Percentiles rank a stretch among this genome's conserved stretches.
Evolutionary conservation across 1,140 invertebrate species (phyloP).

Genomic region (Dreissena rostriformis): DNA sequence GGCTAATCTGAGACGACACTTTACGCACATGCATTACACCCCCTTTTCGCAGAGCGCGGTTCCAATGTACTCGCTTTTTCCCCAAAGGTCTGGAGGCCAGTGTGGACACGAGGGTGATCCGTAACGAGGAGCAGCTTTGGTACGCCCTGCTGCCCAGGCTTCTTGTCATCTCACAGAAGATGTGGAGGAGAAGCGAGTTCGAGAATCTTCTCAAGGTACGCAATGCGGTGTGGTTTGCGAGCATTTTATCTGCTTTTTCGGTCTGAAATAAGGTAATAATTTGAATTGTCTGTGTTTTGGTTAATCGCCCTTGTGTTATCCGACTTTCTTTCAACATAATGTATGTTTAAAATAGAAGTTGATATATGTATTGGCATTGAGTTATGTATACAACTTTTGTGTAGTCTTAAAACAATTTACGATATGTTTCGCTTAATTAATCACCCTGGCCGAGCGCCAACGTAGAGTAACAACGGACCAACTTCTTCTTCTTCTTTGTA

Average conservation of each 20-base stretch:
- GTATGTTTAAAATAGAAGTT: too few relatives aligned
- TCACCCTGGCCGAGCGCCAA: too few relatives aligned
- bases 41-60: background rate
- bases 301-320: too few relatives aligned
- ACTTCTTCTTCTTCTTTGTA: too few relatives aligned
- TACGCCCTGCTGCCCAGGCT: background rate
- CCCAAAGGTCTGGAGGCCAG: background rate
- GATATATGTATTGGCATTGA: too few relatives aligned
- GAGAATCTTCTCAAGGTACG: background rate
- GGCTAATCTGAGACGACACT: background rate
- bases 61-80: background rate
- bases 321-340: too few relatives aligned
- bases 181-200: background rate
- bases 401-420: too few relatives aligned
- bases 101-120: background rate
- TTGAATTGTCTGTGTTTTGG: too few relatives aligned
- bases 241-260: background rate
- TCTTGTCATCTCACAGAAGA: background rate
- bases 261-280: too few relatives aligned
- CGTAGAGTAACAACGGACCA: too few relatives aligned
- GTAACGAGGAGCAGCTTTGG: background rate
- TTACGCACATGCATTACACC: background rate
- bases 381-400: too few relatives aligned
- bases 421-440: too few relatives aligned
- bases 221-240: background rate